Base-by-base conservation (phyloP, 2,888 invertebrate genomes). In the Drosophila fulvimacula region DNA sequence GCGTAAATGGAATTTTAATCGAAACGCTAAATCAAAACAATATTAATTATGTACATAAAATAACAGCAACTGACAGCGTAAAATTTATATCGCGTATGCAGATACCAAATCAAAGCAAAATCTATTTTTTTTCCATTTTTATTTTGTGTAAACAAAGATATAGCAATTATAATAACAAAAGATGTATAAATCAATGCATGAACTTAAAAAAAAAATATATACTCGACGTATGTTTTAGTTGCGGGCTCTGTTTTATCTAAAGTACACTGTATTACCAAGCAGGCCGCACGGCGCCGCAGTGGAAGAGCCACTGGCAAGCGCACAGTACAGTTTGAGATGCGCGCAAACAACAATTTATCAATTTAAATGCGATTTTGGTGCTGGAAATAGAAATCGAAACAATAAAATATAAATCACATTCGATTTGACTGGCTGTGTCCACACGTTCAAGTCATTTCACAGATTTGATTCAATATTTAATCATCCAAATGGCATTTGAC, bases 1-100 rank as follows among this genome's bases (percentile, higher is more conserved):
- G 69, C 78, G 38, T 59, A 49, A 62, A 62, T 59, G 39, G 78
- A 59, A 68, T 77, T 61, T 76, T 59, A 69, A 77, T 69, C 73
- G 67, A 44, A 39, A 30, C 30, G 60, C 51, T 61, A 72, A 66
- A 72, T 69, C 77, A 57, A 65, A 62, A 60, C 56, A 68, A 69
- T 77, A 69, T 77, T 76, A 77, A 76, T 73, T 73, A 77, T 69
- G 44, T 60, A 57, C 59, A 63, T 30, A 39, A 42, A 36, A 3
- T 4, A 57, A 57, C 39, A 57, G 57, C 39, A 48, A 36, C 34
- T 69, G 59, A 9, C 75, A 75, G 39, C 24, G 38, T n/a, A 30
- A 75, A 64, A 69, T 76, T 76, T 66, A 58, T 61, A 13, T 48
- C 44, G 53, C 30, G 44, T 53, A 24, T 17, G 19, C 42, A 36